Evolutionary conservation across 2,797 vertebrate species (phyloP).

Genomic region (Falco rusticolus): DNA sequence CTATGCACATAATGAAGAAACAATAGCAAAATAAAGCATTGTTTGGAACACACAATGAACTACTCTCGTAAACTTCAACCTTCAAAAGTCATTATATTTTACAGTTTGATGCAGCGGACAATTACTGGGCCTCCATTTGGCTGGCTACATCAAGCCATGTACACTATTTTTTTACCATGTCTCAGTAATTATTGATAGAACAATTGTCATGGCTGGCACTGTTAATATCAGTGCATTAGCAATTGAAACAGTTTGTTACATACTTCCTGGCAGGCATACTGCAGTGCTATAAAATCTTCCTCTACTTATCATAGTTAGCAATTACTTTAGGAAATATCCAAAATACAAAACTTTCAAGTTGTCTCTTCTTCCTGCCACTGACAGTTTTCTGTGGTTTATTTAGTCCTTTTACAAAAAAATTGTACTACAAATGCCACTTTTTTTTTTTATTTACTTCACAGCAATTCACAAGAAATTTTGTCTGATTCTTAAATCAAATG

Average conservation of each 20-base stretch:
- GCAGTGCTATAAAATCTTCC: neutral
- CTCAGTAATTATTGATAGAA: conserved; percentile 75
- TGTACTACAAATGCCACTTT: neutral
- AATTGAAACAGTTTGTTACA: conserved; percentile 53
- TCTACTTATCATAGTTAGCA: conserved; percentile 20
- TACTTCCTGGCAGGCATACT: conserved; percentile 59
- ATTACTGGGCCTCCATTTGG: conserved; percentile 67
- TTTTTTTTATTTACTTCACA: neutral
- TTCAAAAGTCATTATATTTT: conserved; percentile 79
- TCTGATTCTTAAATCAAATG: neutral
- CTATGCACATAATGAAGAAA: conserved; percentile 75
- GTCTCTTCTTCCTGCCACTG: neutral
- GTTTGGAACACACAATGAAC: conserved; percentile 79
- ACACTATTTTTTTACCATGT: conserved; percentile 41
- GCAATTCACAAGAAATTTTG: neutral
- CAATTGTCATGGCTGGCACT: conserved; percentile 62
- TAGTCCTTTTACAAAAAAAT: neutral
- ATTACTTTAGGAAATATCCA: conserved; percentile 15
- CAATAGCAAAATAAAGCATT: conserved; percentile 83
- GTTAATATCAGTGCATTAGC: conserved; percentile 70
- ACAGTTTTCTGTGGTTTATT: neutral
- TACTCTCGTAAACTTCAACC: conserved; percentile 81
- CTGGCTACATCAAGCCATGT: conserved; percentile 35
- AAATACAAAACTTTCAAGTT: neutral
- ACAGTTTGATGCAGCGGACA: conserved; percentile 78